A percentile compares a stretch with the other conserved stretches of the same genome.
These are phyloP conservation scores for Pammene fasciana DNA, from an alignment of 2,888 invertebrate species.

Conservation along the genomic window DNA sequence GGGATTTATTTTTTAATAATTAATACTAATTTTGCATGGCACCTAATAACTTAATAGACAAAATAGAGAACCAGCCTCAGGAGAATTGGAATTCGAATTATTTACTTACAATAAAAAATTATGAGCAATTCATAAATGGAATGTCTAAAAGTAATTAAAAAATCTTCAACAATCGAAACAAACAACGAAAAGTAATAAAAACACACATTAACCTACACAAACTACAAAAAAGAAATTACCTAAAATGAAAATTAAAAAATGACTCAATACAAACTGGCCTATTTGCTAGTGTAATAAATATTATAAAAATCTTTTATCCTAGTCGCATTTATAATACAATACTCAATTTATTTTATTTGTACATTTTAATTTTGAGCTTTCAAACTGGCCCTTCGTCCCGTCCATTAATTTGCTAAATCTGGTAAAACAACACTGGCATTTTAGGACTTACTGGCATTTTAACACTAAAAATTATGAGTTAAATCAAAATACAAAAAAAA, in stretches of 20 bases:
- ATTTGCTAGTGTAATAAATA: slow-evolving; percentile 76
- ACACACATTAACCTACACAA: slow-evolving; percentile 57
- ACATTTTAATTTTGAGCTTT: slow-evolving; percentile 79
- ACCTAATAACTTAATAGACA: slow-evolving; percentile 42
- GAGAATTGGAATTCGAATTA: slow-evolving; percentile 31
- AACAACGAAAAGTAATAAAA: slow-evolving; percentile 69
- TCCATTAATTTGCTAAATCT: slow-evolving; percentile 65
- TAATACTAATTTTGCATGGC: slow-evolving; percentile 44
- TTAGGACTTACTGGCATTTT: slow-evolving; percentile 48
- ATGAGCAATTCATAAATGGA: slow-evolving; percentile 62
- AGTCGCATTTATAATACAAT: slow-evolving; percentile 60
- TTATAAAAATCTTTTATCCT: slow-evolving; percentile 54
- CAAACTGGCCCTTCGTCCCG: slow-evolving; percentile 70
- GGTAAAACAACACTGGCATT: slow-evolving; percentile 57
- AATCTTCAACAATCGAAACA: slow-evolving; percentile 71
- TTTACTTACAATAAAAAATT: slow-evolving; percentile 43
- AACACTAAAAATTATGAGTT: slow-evolving; percentile 22
- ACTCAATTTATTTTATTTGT: slow-evolving; percentile 65
- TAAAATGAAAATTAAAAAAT: slow-evolving; percentile 57
- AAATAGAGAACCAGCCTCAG: slow-evolving; percentile 35
- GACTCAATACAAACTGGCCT: slow-evolving; percentile 81
- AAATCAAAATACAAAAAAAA: background rate
- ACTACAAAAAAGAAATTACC: slow-evolving; percentile 53
- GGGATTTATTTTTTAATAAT: slow-evolving; percentile 9
- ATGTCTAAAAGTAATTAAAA: slow-evolving; percentile 66